Percentiles rank a stretch among this genome's conserved stretches.
Evolutionary conservation across 2,888 invertebrate species (phyloP).

Genomic region (Hemicrepidius hirtus): DNA sequence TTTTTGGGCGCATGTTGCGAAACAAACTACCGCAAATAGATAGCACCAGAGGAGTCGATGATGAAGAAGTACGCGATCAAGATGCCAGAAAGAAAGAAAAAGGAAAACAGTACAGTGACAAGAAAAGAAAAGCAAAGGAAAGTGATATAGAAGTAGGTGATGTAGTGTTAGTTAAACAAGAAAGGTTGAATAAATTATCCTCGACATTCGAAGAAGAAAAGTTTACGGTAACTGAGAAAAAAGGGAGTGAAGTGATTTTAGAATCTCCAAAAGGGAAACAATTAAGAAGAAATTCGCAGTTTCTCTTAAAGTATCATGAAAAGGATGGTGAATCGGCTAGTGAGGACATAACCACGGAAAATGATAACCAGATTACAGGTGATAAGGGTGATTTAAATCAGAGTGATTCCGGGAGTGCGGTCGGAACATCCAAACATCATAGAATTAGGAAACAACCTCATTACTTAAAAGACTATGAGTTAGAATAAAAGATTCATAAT

Average conservation of each 20-base stretch:
- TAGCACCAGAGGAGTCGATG: background rate
- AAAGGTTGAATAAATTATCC: background rate
- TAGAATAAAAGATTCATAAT: no score
- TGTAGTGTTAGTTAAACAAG: slow-evolving; percentile 8
- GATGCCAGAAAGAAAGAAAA: slow-evolving; percentile 3
- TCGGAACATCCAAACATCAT: no score
- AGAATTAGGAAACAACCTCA: no score
- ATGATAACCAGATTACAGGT: background rate
- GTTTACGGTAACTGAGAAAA: slow-evolving; percentile 13
- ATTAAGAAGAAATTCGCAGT: slow-evolving; percentile 26
- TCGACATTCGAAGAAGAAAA: slow-evolving; percentile 13
- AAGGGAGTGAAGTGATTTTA: slow-evolving; percentile 26
- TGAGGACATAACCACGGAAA: slow-evolving; percentile 1
- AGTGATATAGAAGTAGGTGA: slow-evolving; percentile 19
- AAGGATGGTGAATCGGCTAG: background rate
- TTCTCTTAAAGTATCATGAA: slow-evolving; percentile 10
- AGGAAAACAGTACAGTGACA: slow-evolving; percentile 27
- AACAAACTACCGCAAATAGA: slow-evolving; percentile 54
- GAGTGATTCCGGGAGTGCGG: background rate
- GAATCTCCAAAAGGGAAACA: slow-evolving; percentile 18
- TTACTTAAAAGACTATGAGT: no score
- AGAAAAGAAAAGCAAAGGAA: slow-evolving; percentile 27
- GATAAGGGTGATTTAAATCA: slow-evolving; percentile 1
- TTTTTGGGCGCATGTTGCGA: slow-evolving; percentile 53
- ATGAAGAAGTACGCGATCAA: slow-evolving; percentile 34